A percentile compares a stretch with the other conserved stretches of the same genome.
Evolutionary conservation across 2,888 invertebrate genomes (phyloP).

Genomic region (Autographa pulchrina): DNA sequence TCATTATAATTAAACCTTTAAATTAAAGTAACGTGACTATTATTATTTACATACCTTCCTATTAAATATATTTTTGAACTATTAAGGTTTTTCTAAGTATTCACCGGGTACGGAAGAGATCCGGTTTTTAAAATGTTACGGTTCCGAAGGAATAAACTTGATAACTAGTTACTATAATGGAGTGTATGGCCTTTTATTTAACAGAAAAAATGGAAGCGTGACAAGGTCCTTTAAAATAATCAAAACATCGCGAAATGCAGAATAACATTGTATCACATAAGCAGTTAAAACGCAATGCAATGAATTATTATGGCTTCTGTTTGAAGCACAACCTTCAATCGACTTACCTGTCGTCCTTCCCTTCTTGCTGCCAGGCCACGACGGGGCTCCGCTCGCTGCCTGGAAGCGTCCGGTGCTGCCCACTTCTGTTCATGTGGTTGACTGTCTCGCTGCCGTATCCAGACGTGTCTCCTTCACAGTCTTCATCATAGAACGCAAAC

Average conservation of each 20-base stretch:
- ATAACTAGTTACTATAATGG: neutral
- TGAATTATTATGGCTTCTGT: neutral
- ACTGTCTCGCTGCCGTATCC: conserved; percentile 95
- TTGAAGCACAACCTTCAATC: too few species aligned
- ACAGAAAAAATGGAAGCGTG: conserved; percentile 33
- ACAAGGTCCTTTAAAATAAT: conserved; percentile 30
- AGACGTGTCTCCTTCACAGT: conserved; percentile 93
- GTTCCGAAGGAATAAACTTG: neutral
- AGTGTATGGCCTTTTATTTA: neutral
- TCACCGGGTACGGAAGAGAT: neutral
- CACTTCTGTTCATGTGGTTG: conserved; percentile 84
- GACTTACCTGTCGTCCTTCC: conserved; percentile 81
- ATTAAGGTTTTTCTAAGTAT: neutral
- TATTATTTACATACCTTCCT: neutral
- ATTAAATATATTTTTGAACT: neutral
- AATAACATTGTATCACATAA: conserved; percentile 33
- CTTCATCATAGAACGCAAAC: conserved; percentile 86
- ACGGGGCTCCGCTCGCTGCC: conserved; percentile 74
- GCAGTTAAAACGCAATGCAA: conserved; percentile 22
- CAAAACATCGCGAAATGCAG: conserved; percentile 31
- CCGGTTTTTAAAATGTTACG: neutral
- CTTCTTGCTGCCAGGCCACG: conserved; percentile 84
- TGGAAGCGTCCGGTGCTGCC: conserved; percentile 66
- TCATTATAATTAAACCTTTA: neutral
- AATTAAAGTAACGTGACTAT: neutral